Evolutionary conservation across 2,888 invertebrate species (phyloP).

Genomic region (Nematopogon swammerdamellus): DNA sequence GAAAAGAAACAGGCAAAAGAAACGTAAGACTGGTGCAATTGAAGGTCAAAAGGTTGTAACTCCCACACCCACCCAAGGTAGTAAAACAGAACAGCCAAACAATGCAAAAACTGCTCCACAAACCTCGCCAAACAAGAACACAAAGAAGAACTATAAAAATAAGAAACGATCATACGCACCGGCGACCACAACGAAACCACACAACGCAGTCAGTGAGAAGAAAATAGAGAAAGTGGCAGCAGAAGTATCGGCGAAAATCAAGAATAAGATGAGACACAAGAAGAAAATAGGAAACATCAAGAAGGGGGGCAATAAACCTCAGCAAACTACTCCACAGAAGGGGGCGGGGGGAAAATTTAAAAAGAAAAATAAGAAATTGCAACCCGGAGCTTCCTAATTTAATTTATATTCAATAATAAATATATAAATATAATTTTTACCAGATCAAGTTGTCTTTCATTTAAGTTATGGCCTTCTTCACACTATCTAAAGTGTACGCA

Average conservation of each 20-base stretch:
- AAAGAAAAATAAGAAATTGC: slow-evolving; percentile 14
- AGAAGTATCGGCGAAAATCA: slow-evolving; percentile 30
- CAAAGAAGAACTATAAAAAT: slow-evolving; percentile 13
- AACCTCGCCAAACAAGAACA: slow-evolving; percentile 3
- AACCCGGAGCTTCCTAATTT: background rate
- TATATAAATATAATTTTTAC: too few relatives aligned
- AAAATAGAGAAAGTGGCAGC: slow-evolving; percentile 26
- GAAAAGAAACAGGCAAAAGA: too few relatives aligned
- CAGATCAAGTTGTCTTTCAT: too few relatives aligned
- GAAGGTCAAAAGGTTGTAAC: too few relatives aligned
- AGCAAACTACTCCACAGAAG: slow-evolving; percentile 13
- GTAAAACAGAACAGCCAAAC: too few relatives aligned
- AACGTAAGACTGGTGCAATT: too few relatives aligned
- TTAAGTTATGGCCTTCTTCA: too few relatives aligned
- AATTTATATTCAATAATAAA: too few relatives aligned
- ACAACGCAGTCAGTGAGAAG: slow-evolving; percentile 10
- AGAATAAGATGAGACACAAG: slow-evolving; percentile 30
- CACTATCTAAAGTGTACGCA: too few relatives aligned
- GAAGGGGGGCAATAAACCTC: slow-evolving; percentile 18
- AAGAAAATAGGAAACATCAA: slow-evolving; percentile 35
- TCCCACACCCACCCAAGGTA: too few relatives aligned
- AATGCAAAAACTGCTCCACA: too few relatives aligned
- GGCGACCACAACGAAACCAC: slow-evolving; percentile 7
- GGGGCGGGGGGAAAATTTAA: slow-evolving; percentile 21
- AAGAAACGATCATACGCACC: slow-evolving; percentile 10